These are phyloP conservation scores for Poecile atricapillus DNA, from an alignment of 2,113 vertebrate species.

Conservation along the genomic window DNA sequence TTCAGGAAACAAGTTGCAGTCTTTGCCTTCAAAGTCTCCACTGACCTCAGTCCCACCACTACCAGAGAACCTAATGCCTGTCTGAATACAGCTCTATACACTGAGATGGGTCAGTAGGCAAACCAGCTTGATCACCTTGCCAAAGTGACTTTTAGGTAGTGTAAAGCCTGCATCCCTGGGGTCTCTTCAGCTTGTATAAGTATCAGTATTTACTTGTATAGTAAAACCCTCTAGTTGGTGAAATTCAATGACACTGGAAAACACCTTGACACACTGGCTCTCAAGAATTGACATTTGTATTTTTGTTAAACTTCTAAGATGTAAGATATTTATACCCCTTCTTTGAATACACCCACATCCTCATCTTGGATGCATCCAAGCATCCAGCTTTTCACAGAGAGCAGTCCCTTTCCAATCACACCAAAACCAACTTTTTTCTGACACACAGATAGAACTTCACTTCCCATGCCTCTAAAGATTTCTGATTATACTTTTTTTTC, in stretches of 20 bases:
- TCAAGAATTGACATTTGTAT: not conserved
- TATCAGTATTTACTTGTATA: not conserved
- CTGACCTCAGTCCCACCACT: not conserved
- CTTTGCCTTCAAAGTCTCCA: not conserved
- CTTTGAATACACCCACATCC: not conserved
- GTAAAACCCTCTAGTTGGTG: not conserved
- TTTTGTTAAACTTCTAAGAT: not conserved
- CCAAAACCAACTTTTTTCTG: not conserved
- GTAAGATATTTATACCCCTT: not conserved
- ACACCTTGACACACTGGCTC: not conserved
- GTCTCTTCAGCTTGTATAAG: not conserved
- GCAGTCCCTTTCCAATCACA: not conserved
- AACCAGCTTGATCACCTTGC: not conserved
- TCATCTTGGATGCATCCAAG: not conserved
- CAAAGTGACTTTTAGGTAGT: not conserved
- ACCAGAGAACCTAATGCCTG: not conserved
- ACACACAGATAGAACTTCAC: rapidly evolving
- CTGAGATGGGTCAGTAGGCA: not conserved
- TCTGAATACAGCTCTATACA: not conserved
- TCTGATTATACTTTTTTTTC: not conserved
- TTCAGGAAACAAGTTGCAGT: not conserved
- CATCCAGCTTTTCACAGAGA: not conserved
- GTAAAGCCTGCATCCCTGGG: not conserved
- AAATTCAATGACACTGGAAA: not conserved
- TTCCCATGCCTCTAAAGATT: not conserved